A percentile compares a stretch with the other conserved stretches of the same genome.
phyloP scores from a whole-genome alignment of 2,113 vertebrate genomes.

The Beaufortia kweichowensis region DNA sequence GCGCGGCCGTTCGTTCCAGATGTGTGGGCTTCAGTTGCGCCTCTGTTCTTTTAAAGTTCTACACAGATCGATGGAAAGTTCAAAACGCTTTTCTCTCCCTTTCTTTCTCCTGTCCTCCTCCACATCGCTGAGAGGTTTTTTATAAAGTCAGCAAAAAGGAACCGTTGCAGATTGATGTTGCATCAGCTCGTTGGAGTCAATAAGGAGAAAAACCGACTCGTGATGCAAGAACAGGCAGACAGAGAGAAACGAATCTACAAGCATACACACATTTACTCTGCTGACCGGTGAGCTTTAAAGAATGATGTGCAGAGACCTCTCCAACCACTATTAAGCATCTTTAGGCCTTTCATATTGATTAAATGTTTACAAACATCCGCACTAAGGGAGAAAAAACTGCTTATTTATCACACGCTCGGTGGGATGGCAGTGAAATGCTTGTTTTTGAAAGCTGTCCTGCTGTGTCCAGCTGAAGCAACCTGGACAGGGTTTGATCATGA shows the following conservation, averaged over 20 bases:
- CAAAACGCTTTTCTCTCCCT: conserved; percentile 26
- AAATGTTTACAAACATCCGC: neutral
- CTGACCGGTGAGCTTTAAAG: neutral
- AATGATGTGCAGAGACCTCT: neutral
- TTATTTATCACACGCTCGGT: neutral
- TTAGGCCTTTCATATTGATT: conserved; percentile 1
- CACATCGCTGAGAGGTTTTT: conserved; percentile 36
- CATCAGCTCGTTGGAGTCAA: conserved; percentile 26
- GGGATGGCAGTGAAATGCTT: no score
- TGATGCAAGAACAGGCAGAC: conserved; percentile 11
- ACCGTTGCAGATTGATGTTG: conserved; percentile 38
- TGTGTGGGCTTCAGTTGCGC: conserved; percentile 35
- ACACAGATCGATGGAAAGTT: conserved; percentile 48
- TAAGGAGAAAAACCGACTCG: conserved; percentile 22
- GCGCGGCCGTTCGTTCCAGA: conserved; percentile 26
- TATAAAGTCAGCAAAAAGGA: conserved; percentile 39
- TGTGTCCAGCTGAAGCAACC: neutral
- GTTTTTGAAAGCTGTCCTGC: no score
- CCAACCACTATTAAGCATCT: neutral
- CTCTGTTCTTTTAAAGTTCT: conserved; percentile 45
- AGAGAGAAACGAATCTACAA: conserved; percentile 10
- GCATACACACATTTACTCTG: neutral
- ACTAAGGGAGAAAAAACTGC: neutral
- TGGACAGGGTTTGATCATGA: neutral
- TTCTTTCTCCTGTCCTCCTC: conserved; percentile 40